phyloP scores from a whole-genome alignment of 2,797 vertebrate species.

The Furcifer pardalis region DNA sequence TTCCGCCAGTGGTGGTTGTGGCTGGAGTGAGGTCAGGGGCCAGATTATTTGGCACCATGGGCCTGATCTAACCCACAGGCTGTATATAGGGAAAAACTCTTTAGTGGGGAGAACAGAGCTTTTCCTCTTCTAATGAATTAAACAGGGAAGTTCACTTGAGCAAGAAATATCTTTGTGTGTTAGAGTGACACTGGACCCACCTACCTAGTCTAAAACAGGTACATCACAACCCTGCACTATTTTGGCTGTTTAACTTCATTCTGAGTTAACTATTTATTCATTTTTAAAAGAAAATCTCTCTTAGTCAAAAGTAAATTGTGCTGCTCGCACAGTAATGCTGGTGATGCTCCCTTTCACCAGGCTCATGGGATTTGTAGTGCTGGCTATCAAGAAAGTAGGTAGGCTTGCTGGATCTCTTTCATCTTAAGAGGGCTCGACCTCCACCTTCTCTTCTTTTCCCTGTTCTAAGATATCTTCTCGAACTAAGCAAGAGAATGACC shows the following conservation, averaged over 20 bases:
- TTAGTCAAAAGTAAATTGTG: background rate
- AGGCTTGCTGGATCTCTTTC: background rate
- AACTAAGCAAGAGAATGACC: no score
- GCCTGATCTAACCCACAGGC: no score
- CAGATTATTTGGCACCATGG: no score
- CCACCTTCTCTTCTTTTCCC: background rate
- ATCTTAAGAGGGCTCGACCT: background rate
- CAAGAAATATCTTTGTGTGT: background rate
- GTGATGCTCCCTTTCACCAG: no score
- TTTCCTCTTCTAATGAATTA: background rate
- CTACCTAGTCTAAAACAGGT: background rate
- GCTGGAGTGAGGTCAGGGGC: no score
- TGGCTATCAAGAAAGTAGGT: background rate
- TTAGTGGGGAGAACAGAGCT: background rate
- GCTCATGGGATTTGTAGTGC: background rate
- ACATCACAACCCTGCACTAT: background rate
- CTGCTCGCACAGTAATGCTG: background rate
- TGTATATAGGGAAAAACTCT: background rate
- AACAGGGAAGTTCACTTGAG: background rate
- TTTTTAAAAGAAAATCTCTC: no score
- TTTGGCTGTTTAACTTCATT: background rate
- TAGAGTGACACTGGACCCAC: background rate
- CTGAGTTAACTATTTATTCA: no score
- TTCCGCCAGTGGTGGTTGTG: no score
- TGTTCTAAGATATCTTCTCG: background rate